phyloP scores from a whole-genome alignment of 2,797 vertebrate species.

The Enteromius viviparus region DNA sequence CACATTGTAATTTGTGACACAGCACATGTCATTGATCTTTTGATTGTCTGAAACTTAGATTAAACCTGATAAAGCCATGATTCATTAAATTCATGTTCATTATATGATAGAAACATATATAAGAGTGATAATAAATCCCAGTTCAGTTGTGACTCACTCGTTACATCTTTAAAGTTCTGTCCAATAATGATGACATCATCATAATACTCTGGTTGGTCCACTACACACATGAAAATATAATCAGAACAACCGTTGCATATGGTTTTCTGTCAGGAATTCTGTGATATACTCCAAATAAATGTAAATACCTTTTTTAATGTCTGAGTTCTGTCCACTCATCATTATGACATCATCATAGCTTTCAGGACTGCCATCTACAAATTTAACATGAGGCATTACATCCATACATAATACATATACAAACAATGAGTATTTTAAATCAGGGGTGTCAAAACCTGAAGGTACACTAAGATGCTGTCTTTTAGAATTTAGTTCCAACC shows the following conservation, averaged over 20 bases:
- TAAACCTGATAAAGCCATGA: neutral
- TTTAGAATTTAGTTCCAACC: neutral
- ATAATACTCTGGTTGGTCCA: neutral
- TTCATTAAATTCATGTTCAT: neutral
- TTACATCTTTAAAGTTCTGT: neutral
- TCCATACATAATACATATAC: neutral
- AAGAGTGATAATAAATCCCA: neutral
- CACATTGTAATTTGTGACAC: neutral
- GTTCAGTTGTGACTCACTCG: neutral
- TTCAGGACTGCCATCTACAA: neutral
- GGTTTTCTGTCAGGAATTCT: no score
- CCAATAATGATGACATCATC: slow-evolving; percentile 13
- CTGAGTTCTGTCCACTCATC: neutral
- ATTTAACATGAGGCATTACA: neutral
- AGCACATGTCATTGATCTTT: neutral
- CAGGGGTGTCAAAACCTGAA: neutral
- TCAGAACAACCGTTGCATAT: neutral
- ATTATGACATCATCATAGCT: no score
- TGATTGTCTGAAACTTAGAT: neutral
- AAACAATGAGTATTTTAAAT: neutral
- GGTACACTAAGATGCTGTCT: neutral
- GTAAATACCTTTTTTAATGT: neutral
- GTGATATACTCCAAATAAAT: neutral
- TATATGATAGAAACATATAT: neutral
- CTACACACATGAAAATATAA: neutral